These are phyloP conservation scores for Ruditapes philippinarum DNA, from an alignment of 1,140 invertebrate genomes.

Conservation along the genomic window DNA sequence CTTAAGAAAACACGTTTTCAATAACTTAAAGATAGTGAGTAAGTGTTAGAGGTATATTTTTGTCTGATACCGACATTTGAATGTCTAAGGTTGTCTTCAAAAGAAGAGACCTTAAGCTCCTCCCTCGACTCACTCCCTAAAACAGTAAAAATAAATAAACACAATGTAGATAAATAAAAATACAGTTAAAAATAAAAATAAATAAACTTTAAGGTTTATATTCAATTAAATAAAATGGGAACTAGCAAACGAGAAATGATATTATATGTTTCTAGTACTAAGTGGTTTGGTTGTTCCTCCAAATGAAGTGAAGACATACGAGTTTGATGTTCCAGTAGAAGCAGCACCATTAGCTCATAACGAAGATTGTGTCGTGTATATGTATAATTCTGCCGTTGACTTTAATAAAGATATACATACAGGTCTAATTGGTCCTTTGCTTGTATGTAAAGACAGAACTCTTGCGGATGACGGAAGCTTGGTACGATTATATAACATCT, in stretches of 20 bases:
- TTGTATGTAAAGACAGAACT: slow-evolving; percentile 77
- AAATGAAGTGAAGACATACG: slow-evolving; percentile 67
- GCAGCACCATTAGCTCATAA: neutral
- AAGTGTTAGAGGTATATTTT: too few relatives aligned
- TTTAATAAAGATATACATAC: slow-evolving; percentile 76
- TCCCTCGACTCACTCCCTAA: too few relatives aligned
- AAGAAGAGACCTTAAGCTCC: too few relatives aligned
- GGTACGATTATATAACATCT: too few relatives aligned
- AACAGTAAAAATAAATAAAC: too few relatives aligned
- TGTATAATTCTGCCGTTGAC: slow-evolving; percentile 83
- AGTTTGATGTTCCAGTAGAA: slow-evolving; percentile 73
- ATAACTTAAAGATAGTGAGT: too few relatives aligned
- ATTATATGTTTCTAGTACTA: too few relatives aligned
- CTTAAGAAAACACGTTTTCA: too few relatives aligned
- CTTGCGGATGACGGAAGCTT: neutral
- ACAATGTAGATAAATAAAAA: neutral
- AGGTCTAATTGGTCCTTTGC: slow-evolving; percentile 81
- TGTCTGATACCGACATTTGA: too few relatives aligned
- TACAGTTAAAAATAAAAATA: neutral
- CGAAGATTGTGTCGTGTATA: slow-evolving; percentile 78
- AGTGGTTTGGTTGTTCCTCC: slow-evolving; percentile 66
- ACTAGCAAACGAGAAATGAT: neutral
- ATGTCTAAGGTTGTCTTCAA: too few relatives aligned
- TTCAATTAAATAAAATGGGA: neutral
- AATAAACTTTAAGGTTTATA: too few relatives aligned